Base-by-base conservation (phyloP, 2,888 invertebrate species). In the Nemoura dubitans region DNA sequence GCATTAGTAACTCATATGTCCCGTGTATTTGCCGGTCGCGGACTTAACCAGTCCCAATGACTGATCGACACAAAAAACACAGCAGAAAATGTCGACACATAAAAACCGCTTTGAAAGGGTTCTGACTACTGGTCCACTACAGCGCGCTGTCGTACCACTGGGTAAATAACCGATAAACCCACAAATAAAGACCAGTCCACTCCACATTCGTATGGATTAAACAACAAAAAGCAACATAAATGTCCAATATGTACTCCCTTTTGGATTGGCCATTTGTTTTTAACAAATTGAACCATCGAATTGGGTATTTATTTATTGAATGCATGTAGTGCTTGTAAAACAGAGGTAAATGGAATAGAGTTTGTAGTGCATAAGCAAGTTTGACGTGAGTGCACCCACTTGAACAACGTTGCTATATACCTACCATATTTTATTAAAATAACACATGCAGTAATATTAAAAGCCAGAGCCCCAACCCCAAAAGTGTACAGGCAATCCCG, bases 41-140 rank as follows among this genome's bases (percentile, higher is more conserved):
- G 81, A 81, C 81, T 81, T 81, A 81, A 81, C 81, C 10, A 29
- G 29, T 29, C 59, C 21, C 36, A 29, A 81, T 81, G 81, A 81
- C 81, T 30, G 81, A 81, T 81, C 28, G 81, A 81, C 81, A 81
- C 81, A 81, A 81, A 81, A 59, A 59, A 59, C 14, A 59, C 30
- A 81, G 36, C 81, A 81, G 81, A 81, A 81, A 81, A 81, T 81
- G 81, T 81, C 30, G 81, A 29, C 81, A 29, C 16, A 30, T 30
- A 81, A 81, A 81, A 81, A 81, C 81, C 81, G 81, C 81, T 81
- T 81, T 81, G 81, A 81, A 81, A 81, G 81, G 81, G 28, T 59
- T 59, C 59, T 59, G 21, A 59, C 59, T 59, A 21, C 16, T 59
- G 59, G 14, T 59, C 6, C 21, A 59, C 21, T 59, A 59, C 10